Percentiles rank a stretch among this genome's conserved stretches.
phyloP scores from a whole-genome alignment of 30 jellyfish, hydroid and myxozoan genomes.

The Clytia hemisphaerica region DNA sequence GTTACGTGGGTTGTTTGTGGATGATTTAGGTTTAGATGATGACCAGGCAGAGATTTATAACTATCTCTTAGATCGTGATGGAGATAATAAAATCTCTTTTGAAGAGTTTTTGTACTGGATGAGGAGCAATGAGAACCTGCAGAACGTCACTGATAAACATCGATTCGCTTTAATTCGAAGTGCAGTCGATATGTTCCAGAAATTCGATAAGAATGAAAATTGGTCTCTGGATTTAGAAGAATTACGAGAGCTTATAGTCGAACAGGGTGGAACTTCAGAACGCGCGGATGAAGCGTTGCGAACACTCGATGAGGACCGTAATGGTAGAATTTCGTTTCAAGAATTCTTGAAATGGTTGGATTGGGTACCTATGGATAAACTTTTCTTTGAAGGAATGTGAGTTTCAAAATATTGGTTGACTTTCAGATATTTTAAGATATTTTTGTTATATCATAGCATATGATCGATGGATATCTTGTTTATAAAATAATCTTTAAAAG shows the following conservation, averaged over 20 bases:
- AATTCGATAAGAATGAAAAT: conserved; percentile 10
- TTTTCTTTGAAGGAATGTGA: not conserved
- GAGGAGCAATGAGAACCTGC: conserved; percentile 5
- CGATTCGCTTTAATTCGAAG: conserved; percentile 6
- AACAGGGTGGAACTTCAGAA: conserved; percentile 17
- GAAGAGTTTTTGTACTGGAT: conserved; percentile 25
- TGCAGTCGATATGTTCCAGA: conserved; percentile 31
- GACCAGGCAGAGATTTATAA: conserved; percentile 16
- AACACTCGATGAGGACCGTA: conserved; percentile 10
- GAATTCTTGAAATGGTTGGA: conserved; percentile 35
- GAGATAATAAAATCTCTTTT: conserved; percentile 9
- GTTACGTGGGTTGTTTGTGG: not conserved
- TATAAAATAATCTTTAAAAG: too few species aligned
- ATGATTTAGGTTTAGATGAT: conserved; percentile 15
- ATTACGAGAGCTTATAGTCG: conserved; percentile 5
- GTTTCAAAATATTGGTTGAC: too few species aligned
- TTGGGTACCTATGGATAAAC: conserved; percentile 24
- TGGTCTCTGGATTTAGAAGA: conserved; percentile 13
- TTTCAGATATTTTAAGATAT: too few species aligned
- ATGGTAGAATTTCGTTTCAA: conserved; percentile 14
- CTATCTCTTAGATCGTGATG: conserved; percentile 17
- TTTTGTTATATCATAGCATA: too few species aligned
- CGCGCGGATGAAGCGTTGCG: conserved; percentile 2
- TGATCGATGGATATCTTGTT: too few species aligned
- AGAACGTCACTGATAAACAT: conserved; percentile 7